Evolutionary conservation across 2,888 invertebrate genomes (phyloP).

Genomic region (Orchesella flavescens): DNA sequence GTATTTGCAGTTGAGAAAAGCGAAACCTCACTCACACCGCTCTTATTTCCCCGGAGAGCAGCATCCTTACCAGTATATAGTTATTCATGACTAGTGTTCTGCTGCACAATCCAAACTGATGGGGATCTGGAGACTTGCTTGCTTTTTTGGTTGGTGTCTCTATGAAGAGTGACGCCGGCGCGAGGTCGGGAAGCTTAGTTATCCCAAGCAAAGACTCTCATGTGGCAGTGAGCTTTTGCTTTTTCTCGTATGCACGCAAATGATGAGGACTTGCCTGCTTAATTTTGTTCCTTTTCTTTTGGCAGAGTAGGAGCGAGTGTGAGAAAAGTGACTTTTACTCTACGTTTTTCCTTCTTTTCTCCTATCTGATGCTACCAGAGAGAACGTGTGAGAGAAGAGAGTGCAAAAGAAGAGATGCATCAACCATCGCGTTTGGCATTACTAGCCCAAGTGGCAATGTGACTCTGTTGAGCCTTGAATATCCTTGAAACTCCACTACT

Average conservation of each 20-base stretch:
- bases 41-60: constrained; percentile 62
- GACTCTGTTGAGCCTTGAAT: constrained; percentile 59
- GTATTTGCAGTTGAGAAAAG: constrained; percentile 29
- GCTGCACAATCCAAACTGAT: constrained; percentile 63
- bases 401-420: constrained; percentile 42
- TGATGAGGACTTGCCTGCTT: constrained; percentile 28
- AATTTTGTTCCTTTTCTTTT: constrained; percentile 26
- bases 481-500: constrained; percentile 61
- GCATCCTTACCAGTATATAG: constrained; percentile 44
- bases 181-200: constrained; percentile 51
- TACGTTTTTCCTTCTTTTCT: neutral
- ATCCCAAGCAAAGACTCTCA: constrained; percentile 45
- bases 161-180: constrained; percentile 65
- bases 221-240: constrained; percentile 42
- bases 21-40: constrained; percentile 47
- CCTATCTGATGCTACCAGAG: constrained; percentile 1
- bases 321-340: constrained; percentile 48
- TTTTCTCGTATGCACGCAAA: constrained; percentile 17
- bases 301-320: constrained; percentile 34
- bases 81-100: constrained; percentile 62
- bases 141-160: constrained; percentile 53
- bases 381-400: neutral
- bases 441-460: constrained; percentile 57
- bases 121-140: constrained; percentile 55
- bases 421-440: constrained; percentile 53